These are phyloP conservation scores for Drosophila trichaetosa DNA, from an alignment of 2,888 invertebrate species.

Conservation along the genomic window DNA sequence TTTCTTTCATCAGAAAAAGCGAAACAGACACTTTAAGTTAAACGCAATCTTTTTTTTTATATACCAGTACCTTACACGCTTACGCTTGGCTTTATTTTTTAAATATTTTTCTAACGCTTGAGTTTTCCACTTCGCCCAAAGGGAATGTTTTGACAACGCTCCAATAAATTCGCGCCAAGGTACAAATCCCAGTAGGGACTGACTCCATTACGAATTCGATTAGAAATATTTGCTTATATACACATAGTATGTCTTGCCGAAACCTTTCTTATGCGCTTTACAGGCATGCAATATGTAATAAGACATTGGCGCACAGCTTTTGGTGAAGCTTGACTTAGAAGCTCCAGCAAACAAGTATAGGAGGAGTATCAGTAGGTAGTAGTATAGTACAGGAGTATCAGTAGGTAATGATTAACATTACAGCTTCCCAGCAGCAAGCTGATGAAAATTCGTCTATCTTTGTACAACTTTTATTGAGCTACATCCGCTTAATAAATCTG, in stretches of 20 bases:
- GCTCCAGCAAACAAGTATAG: neutral
- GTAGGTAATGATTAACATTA: neutral
- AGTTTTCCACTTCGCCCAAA: conserved; percentile 45
- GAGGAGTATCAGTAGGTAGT: neutral
- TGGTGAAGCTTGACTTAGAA: neutral
- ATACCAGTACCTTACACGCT: neutral
- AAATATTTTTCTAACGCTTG: conserved; percentile 1
- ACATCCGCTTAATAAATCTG: neutral
- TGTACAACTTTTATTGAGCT: neutral
- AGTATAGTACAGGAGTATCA: neutral
- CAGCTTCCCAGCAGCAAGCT: neutral
- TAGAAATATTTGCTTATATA: neutral
- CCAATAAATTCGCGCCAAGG: conserved; percentile 27
- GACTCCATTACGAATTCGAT: neutral
- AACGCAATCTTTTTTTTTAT: neutral
- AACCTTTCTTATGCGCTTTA: neutral
- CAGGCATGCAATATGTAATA: neutral
- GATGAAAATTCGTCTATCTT: neutral
- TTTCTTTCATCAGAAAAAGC: neutral
- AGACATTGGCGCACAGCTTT: neutral
- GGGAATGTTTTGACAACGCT: conserved; percentile 32
- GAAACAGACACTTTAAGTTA: neutral
- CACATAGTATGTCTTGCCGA: neutral
- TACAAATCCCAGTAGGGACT: neutral
- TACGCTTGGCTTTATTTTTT: neutral